These are phyloP conservation scores for Sphaeramia orbicularis DNA, from an alignment of 2,797 vertebrate species.

Conservation along the genomic window DNA sequence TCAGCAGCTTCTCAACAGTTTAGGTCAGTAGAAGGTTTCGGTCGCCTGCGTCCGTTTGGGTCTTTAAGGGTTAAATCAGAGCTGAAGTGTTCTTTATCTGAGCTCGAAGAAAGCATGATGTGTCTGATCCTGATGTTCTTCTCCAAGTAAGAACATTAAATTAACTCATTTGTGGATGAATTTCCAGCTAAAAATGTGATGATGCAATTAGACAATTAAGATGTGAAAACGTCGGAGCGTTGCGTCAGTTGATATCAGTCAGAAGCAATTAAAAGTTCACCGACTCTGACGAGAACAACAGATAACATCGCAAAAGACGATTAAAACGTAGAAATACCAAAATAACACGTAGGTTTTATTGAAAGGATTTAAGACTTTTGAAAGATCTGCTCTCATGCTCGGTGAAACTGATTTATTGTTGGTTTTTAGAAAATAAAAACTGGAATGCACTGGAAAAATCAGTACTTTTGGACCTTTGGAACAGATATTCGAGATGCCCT, in stretches of 20 bases:
- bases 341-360: too few species aligned
- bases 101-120: constrained; percentile 3
- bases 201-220: neutral
- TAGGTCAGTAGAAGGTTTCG: too few species aligned
- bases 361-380: too few species aligned
- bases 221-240: neutral
- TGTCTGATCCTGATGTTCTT: constrained; percentile 8
- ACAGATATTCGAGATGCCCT: neutral
- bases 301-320: constrained; percentile 48
- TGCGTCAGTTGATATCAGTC: neutral
- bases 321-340: constrained; percentile 4
- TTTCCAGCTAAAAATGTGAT: constrained; percentile 2
- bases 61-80: neutral
- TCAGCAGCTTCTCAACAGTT: too few species aligned
- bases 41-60: too few species aligned
- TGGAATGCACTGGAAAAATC: too few species aligned
- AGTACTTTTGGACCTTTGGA: neutral
- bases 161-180: constrained; percentile 11
- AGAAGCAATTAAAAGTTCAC: neutral
- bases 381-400: too few species aligned
- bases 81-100: neutral
- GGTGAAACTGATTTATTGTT: too few species aligned
- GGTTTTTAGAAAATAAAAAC: too few species aligned
- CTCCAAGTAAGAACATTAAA: constrained; percentile 17
- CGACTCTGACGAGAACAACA: constrained; percentile 39